Conservation (phyloP, 2,113 vertebrate genomes). For the Pangasianodon gigas region DNA sequence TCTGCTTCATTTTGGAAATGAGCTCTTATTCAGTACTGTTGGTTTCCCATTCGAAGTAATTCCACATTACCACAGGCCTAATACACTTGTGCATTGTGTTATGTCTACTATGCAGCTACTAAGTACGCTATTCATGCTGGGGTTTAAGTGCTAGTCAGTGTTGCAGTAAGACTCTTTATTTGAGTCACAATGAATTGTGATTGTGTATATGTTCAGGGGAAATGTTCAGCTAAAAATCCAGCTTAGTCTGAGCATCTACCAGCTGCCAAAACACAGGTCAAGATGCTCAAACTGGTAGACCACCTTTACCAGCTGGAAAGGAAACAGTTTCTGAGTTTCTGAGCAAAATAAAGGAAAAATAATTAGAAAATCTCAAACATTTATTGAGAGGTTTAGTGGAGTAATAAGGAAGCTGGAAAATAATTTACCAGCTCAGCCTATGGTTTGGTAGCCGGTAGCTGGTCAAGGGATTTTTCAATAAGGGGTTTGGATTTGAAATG, state of each 20-base stretch:
- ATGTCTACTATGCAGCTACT: neutral
- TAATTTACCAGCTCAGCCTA: neutral
- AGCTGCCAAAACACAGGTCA: neutral
- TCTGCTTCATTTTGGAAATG: neutral
- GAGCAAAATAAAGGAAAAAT: neutral
- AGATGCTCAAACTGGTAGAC: neutral
- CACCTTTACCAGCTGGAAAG: neutral
- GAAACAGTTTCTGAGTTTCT: no score
- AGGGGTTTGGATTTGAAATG: neutral
- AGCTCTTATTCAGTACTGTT: neutral
- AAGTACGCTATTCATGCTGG: neutral
- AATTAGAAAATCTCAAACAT: neutral
- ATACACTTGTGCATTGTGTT: neutral
- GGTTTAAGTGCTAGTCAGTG: neutral
- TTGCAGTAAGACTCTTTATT: neutral
- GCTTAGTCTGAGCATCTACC: neutral
- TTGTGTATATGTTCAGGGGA: neutral
- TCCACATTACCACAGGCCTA: neutral
- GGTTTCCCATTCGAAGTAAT: neutral
- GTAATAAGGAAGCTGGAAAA: neutral
- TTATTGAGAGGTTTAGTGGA: neutral
- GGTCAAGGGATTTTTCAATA: neutral
- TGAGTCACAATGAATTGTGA: no score
- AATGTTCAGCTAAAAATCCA: neutral
- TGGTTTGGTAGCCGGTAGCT: neutral